A percentile compares a stretch with the other conserved stretches of the same genome.
Evolutionary conservation across 1,140 invertebrate genomes (phyloP).

Genomic region (Geopemphigus sp.): DNA sequence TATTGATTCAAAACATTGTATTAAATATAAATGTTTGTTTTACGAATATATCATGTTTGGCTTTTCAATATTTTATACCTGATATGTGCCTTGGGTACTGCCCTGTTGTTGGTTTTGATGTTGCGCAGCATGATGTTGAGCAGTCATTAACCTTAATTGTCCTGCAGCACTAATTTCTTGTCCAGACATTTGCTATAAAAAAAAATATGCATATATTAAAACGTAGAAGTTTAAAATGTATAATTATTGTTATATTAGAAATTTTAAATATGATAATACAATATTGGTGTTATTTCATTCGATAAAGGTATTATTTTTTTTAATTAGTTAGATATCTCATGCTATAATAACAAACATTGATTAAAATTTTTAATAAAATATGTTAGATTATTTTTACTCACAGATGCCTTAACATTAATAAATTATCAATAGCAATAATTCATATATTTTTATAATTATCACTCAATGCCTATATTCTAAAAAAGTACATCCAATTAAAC

Average conservation of each 20-base stretch:
- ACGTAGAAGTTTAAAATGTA: background rate
- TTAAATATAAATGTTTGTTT: too few species aligned
- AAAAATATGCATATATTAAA: conserved; percentile 5
- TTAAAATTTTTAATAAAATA: background rate
- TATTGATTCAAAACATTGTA: background rate
- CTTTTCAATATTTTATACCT: background rate
- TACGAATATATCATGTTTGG: too few species aligned
- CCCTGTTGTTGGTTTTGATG: conserved; percentile 52
- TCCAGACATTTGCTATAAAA: conserved; percentile 45
- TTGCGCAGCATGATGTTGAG: conserved; percentile 68
- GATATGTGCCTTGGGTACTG: conserved; percentile 41
- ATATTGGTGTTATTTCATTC: conserved; percentile 24
- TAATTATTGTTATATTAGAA: conserved; percentile 5
- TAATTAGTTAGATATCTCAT: background rate
- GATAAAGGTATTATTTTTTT: background rate
- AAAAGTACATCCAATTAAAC: background rate
- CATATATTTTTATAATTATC: background rate
- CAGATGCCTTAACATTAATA: background rate
- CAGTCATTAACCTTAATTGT: conserved; percentile 67
- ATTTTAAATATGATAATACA: background rate
- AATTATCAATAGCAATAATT: background rate
- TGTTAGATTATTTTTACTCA: background rate
- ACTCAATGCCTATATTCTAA: background rate
- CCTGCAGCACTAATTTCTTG: conserved; percentile 57
- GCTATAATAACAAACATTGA: conserved; percentile 13